These are phyloP conservation scores for Alauda arvensis DNA, from an alignment of 2,797 vertebrate genomes.

Conservation along the genomic window DNA sequence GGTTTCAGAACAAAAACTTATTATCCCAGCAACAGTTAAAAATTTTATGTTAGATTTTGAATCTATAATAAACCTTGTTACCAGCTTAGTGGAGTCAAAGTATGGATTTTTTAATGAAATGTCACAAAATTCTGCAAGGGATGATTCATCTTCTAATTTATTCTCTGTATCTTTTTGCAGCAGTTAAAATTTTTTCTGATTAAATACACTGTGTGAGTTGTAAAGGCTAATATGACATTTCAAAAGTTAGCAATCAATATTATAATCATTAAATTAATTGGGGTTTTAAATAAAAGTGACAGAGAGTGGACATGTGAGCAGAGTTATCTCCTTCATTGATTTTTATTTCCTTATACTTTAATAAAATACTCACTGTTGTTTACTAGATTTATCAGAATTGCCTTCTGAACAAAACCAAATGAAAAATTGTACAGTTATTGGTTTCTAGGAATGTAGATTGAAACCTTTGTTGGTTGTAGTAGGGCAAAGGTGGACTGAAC, in stretches of 20 bases:
- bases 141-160: neutral
- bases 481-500: neutral
- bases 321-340: slow-evolving; percentile 22
- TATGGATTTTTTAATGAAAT: slow-evolving; percentile 27
- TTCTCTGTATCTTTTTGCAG: neutral
- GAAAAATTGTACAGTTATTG: neutral
- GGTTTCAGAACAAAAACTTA: neutral
- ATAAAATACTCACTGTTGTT: slow-evolving; percentile 4
- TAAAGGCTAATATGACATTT: slow-evolving; percentile 27
- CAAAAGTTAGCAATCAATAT: slow-evolving; percentile 36
- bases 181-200: neutral
- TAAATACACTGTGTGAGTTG: neutral
- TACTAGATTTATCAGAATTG: slow-evolving; percentile 3
- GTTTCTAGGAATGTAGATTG: neutral
- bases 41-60: neutral
- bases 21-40: neutral
- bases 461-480: neutral
- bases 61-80: neutral
- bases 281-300: slow-evolving; percentile 24
- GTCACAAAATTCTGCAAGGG: neutral
- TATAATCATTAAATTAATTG: slow-evolving; percentile 36
- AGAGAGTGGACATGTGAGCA: neutral
- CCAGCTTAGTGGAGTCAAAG: neutral
- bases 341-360: slow-evolving; percentile 27
- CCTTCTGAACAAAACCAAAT: neutral